Evolutionary conservation across 2,888 invertebrate species (phyloP).

Genomic region (Julus scanicus): DNA sequence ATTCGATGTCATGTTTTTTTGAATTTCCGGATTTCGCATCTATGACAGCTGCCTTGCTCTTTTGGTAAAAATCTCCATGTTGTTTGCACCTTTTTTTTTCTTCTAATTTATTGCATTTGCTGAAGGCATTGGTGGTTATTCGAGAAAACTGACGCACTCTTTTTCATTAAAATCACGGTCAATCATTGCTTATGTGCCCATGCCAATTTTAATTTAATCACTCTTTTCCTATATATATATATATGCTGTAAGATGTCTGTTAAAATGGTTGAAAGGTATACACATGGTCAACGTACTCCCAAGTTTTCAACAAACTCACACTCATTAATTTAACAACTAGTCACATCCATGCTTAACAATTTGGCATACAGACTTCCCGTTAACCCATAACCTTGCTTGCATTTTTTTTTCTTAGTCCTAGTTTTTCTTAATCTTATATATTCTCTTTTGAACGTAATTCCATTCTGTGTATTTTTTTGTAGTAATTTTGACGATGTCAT

Average conservation of each 20-base stretch:
- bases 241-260: conserved; percentile 1
- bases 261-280: background rate
- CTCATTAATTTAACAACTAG: conserved; percentile 1
- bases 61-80: background rate
- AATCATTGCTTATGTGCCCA: background rate
- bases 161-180: conserved; percentile 1
- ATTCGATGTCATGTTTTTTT: background rate
- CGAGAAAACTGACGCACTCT: background rate
- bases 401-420: background rate
- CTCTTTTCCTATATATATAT: background rate
- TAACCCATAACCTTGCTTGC: background rate
- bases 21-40: background rate
- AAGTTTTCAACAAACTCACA: background rate
- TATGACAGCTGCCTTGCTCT: background rate
- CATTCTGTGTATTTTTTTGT: background rate
- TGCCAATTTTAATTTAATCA: background rate
- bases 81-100: background rate
- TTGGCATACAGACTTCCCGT: conserved; percentile 1
- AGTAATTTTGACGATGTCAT: background rate
- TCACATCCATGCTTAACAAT: background rate
- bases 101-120: background rate
- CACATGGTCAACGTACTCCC: background rate
- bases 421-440: background rate
- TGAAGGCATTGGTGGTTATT: background rate
- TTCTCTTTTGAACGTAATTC: background rate